These are phyloP conservation scores for Paracentrotus lividus DNA, from an alignment of 53 echinoderm and acorn worm genomes.

Conservation along the genomic window DNA sequence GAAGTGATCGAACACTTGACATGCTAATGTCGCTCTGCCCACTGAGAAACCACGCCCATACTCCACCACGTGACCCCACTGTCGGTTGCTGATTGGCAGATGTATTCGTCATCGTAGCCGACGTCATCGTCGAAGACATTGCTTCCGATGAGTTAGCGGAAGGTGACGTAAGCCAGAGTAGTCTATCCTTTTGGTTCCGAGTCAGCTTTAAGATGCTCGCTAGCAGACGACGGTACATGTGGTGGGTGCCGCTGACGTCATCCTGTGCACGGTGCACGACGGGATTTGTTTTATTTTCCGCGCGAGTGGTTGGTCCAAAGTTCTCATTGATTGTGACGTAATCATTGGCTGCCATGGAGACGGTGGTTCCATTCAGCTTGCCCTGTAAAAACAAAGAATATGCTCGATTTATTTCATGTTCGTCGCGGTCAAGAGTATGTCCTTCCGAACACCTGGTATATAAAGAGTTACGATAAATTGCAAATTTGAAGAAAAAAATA, in stretches of 20 bases:
- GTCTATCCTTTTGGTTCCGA: not conserved
- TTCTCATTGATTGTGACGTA: not conserved
- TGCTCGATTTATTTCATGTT: too few species aligned
- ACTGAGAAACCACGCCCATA: not conserved
- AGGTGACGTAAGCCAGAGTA: not conserved
- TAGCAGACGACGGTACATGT: slow-evolving; percentile 5
- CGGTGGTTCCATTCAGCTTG: not conserved
- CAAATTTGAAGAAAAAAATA: too few species aligned
- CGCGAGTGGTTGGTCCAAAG: not conserved
- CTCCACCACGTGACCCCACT: not conserved
- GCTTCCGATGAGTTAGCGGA: not conserved
- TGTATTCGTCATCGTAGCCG: not conserved
- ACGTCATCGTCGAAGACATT: not conserved
- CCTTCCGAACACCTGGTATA: too few species aligned
- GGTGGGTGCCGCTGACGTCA: not conserved
- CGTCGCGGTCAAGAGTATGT: too few species aligned
- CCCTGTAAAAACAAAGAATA: not conserved
- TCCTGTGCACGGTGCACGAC: not conserved
- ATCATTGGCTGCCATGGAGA: not conserved
- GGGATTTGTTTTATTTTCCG: not conserved
- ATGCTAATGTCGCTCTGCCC: not conserved
- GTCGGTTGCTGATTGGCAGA: not conserved
- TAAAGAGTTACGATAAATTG: too few species aligned
- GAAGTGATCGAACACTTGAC: slow-evolving; percentile 9
- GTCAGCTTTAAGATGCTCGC: slow-evolving; percentile 1